Evolutionary conservation across 2,888 invertebrate species (phyloP), one percentile per base, ranked within the genome.

Genomic region (Dasypogon diadema): DNA sequence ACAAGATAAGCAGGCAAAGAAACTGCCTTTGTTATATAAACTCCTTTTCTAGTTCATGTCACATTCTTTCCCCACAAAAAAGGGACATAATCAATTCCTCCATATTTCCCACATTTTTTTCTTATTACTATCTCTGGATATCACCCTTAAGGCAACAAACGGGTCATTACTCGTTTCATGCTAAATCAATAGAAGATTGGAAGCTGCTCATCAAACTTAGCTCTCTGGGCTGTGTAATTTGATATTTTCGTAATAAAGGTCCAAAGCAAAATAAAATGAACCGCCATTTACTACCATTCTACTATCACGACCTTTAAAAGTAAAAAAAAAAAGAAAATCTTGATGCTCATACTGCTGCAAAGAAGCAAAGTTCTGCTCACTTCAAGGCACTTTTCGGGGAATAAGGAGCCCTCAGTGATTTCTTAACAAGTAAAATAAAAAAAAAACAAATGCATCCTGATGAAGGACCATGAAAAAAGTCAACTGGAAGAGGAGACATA

Each of bases 211-310:
- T 70, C 70, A 70, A 51, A 30, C 12, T 30, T 70, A n/a, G 30
- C 70, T 65, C 65, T 21, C 46, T 21, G 51, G 70, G 14, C 30
- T 51, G 21, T 54, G 70, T 70, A 70, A 70, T 54, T 54, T 8
- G 70, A 70, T 70, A 51, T 70, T 70, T 70, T 70, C 21, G 70
- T 54, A 30, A 51, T 70, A 54, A 70, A 70, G 51, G 51, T 22
- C 42, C 51, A 70, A 70, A 51, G 70, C 30, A 70, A 70, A 51
- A 54, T 34, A 30, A 70, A 3, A 51, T 24, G 54, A 51, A 54
- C 70, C 70, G 70, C 51, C 70, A 70, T 70, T 70, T 70, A 70
- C 70, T 70, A 70, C 70, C 70, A 70, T 70, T 51, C 70, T 70
- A 70, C 70, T 70, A 70, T 42, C 18, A 46, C 54, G 51, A 51